Base-by-base conservation (phyloP, 2,113 vertebrate species). In the Pandion haliaetus region DNA sequence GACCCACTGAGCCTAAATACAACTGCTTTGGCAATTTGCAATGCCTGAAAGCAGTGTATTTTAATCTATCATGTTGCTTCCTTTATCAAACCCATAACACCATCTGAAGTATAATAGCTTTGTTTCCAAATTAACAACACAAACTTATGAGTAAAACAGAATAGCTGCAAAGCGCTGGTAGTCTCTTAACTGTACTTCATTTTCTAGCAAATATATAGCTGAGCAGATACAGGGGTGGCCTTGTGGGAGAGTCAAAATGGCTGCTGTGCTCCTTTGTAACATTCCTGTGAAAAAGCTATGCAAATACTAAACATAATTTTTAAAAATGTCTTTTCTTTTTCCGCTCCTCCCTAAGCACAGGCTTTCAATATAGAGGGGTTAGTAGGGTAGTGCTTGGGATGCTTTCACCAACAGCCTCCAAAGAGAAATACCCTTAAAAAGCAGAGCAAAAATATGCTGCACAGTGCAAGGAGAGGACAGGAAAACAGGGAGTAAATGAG, bases 101-200 rank as follows among this genome's bases (percentile, higher is more conserved):
- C 34, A 69, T 86, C 59, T 54, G 57, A 94, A 94, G 49, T 59
- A 88, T 36, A 49, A 31, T 57, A 59, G 24, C 79, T 92, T 88
- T 71, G 31, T 93, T 96, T 91, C 63, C 66, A 97, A 96, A 96
- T 93, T 97, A 96, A 67, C 66, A 93, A 52, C 31, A 16, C 19
- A 91, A 74, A 93, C 7, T 38, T 86, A 67, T 0, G 7, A 94
- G 45, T 40, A 82, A 90, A 87, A 55, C 40, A 69, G 49, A 83
- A 82, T 32, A 86, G 45, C 82, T 88, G 66, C 74, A 74, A 86
- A 82, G 38, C 1, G 10, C 38, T 0, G 0, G 25, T 58, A 70
- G 65, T 72, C 62, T 85, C 78, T 61, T 85, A 70, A 59, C 40
- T 91, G 55, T 14, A 57, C 70, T 86, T 93, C 38, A 49, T 89